These are phyloP conservation scores for Labia minor DNA, from an alignment of 2,888 invertebrate species.

Conservation along the genomic window DNA sequence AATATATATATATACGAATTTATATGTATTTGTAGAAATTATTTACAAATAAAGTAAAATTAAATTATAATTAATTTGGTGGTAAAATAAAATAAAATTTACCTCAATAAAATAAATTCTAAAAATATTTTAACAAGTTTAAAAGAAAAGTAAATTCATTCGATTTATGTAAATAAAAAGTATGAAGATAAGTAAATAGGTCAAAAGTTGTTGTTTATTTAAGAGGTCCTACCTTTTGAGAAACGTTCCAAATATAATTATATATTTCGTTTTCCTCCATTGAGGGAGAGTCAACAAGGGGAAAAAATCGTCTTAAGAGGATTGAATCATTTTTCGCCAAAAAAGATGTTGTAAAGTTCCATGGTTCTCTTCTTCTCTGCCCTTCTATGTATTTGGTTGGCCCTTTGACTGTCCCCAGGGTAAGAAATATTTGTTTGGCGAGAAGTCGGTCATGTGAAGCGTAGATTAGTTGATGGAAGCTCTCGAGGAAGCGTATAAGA, in stretches of 20 bases:
- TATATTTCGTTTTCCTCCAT: not conserved
- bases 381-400: no score
- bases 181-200: not conserved
- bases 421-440: not conserved
- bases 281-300: not conserved
- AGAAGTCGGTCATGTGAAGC: not conserved
- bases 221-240: not conserved
- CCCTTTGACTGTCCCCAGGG: not conserved
- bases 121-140: no score
- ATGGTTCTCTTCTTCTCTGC: not conserved
- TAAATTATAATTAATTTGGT: no score
- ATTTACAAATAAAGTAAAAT: no score
- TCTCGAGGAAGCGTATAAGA: not conserved
- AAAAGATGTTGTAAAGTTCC: not conserved
- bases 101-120: no score
- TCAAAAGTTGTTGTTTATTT: not conserved
- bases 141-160: no score
- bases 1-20: no score
- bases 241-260: not conserved
- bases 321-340: not conserved
- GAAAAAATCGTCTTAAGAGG: constrained; percentile 9
- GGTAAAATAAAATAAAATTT: no score
- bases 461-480: not conserved
- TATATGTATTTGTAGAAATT: no score
- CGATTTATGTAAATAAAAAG: no score